Percentiles rank a stretch among this genome's conserved stretches.
These are phyloP conservation scores for Otis tarda DNA, from an alignment of 2,113 vertebrate species.

Conservation along the genomic window DNA sequence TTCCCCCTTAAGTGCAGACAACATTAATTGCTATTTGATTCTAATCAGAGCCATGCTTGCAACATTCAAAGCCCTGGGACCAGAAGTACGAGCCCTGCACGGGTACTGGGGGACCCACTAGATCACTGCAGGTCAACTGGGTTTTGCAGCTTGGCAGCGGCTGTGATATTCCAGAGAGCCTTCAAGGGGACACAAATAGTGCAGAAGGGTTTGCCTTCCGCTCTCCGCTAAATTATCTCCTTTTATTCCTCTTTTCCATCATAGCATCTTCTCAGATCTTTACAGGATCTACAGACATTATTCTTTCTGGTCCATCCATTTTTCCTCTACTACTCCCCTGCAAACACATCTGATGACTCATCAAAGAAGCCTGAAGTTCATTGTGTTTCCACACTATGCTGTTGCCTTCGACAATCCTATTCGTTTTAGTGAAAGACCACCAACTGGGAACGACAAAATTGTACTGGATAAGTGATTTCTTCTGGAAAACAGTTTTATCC, in stretches of 20 bases:
- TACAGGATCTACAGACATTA: background rate
- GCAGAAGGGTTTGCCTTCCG: background rate
- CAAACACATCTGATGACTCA: background rate
- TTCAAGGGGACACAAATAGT: background rate
- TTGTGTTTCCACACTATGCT: background rate
- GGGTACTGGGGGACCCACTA: background rate
- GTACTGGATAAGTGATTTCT: background rate
- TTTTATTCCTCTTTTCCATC: background rate
- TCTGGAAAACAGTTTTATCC: background rate
- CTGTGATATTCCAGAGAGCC: background rate
- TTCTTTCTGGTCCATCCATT: background rate
- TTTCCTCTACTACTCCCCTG: background rate
- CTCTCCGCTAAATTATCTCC: background rate
- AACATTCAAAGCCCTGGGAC: background rate
- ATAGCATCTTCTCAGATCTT: background rate
- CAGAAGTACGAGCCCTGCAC: background rate
- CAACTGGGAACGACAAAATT: background rate
- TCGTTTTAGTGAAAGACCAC: background rate
- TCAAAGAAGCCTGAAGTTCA: background rate
- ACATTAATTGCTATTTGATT: background rate
- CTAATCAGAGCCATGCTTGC: background rate
- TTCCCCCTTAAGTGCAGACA: background rate
- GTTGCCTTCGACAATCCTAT: background rate
- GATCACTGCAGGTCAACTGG: background rate
- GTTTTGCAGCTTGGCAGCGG: background rate